Base-by-base conservation (phyloP, 2,113 vertebrate species). In the Paracanthobrama guichenoti region DNA sequence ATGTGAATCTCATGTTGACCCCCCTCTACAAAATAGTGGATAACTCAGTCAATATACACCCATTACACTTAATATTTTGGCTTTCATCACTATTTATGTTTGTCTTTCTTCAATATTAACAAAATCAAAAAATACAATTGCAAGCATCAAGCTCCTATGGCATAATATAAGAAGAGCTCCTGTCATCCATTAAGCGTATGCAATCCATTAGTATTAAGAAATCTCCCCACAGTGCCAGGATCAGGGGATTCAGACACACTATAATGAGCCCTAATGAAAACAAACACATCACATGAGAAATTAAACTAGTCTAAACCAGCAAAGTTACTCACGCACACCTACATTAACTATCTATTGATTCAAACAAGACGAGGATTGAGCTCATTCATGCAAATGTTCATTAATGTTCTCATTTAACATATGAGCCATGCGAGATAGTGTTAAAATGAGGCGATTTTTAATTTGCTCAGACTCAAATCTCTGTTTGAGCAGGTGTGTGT, bases 401-500 rank as follows among this genome's bases (percentile, higher is more conserved):
- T 81, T 60, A 73, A 85, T 69, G 80, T 50, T 20, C 18, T 57
- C 75, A 75, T 85, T n/a, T 83, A 76, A 64, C 86, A 85, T 31
- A 35, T 6, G 18, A 22, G 20, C 55, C 42, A 4, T 18, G 22
- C 35, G 1, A 46, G 74, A 80, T 55, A 46, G 14, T 22, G 64
- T 57, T 26, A 20, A 78, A 46, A 67, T 35, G 35, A n/a, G 12
- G 9, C 6, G 6, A 26, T 46, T 16, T 42, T 79, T 48, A 42
- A 46, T 16, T 35, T 24, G 66, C 44, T 60, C n/a, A 7, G 4
- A 4, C 14, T 46, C 9, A 31, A 78, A 78, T 44, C 59, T 77
- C 53, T 87, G 42, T 88, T 90, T 86, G 80, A 84, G 82, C 85
- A 89, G 85, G 81, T 88, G 90, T 84, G 62, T 72, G 12, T 72